Evolutionary conservation across 2,113 vertebrate species (phyloP).

Genomic region (Bufo gargarizans): DNA sequence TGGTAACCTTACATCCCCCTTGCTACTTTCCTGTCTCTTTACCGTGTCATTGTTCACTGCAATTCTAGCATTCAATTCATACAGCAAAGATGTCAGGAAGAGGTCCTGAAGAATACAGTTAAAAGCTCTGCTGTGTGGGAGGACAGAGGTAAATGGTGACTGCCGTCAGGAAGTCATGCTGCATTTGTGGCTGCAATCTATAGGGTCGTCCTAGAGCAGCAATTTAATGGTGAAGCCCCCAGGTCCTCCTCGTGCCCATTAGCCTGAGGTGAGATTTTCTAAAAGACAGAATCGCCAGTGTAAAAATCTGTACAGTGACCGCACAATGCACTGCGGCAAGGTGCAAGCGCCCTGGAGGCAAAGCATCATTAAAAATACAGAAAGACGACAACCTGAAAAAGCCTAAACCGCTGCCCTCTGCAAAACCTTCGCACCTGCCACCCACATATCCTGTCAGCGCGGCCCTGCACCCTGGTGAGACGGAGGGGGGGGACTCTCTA

Average conservation of each 20-base stretch:
- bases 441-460: conserved; percentile 10
- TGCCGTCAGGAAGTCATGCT: not conserved
- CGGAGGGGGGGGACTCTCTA: too few species aligned
- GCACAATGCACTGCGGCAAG: not conserved
- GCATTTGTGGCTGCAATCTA: conserved; percentile 4
- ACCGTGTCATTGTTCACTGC: too few species aligned
- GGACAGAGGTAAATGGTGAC: not conserved
- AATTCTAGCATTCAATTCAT: too few species aligned
- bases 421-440: not conserved
- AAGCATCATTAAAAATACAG: too few species aligned
- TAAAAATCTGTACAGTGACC: not conserved
- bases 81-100: too few species aligned
- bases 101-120: too few species aligned
- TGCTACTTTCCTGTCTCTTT: too few species aligned
- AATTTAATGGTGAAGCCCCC: not conserved
- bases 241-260: not conserved
- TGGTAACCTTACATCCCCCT: too few species aligned
- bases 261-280: not conserved
- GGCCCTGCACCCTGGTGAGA: not conserved
- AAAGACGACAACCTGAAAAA: too few species aligned
- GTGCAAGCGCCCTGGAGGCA: not conserved
- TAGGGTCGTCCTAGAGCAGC: not conserved
- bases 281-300: not conserved
- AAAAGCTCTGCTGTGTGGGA: not conserved
- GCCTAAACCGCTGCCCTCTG: not conserved